These are phyloP conservation scores for Sisyra nigra DNA, from an alignment of 2,888 invertebrate genomes.

Conservation along the genomic window DNA sequence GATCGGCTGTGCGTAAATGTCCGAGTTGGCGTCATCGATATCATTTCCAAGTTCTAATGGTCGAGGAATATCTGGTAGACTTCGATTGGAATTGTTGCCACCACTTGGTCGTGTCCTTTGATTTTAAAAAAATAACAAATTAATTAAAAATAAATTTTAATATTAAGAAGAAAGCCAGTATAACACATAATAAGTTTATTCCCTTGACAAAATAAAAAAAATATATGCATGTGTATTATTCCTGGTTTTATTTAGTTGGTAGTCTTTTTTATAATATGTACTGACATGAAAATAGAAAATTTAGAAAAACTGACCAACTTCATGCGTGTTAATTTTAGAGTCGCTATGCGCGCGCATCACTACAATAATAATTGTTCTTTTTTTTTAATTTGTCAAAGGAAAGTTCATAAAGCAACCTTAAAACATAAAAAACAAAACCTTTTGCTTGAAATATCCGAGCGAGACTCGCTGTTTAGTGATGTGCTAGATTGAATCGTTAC, in stretches of 20 bases:
- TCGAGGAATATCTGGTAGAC: slow-evolving; percentile 72
- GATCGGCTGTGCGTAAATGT: slow-evolving; percentile 24
- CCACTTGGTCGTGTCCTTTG: slow-evolving; percentile 23
- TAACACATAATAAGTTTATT: not conserved
- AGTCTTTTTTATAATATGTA: no score
- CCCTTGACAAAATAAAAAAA: no score
- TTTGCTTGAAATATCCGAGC: slow-evolving; percentile 18
- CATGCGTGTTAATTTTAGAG: no score
- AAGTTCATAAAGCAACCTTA: slow-evolving; percentile 11
- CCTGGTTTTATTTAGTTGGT: no score
- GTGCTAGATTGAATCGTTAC: slow-evolving; percentile 12
- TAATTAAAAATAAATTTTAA: slow-evolving; percentile 1
- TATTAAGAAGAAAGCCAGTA: slow-evolving; percentile 6
- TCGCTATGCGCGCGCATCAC: no score
- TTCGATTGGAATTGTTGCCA: slow-evolving; percentile 47
- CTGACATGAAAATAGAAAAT: no score
- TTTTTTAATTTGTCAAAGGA: not conserved
- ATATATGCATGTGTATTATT: no score
- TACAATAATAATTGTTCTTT: not conserved
- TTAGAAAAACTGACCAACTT: no score
- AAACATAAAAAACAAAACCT: slow-evolving; percentile 27
- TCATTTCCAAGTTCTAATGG: slow-evolving; percentile 38
- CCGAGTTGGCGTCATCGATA: slow-evolving; percentile 15
- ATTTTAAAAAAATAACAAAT: not conserved
- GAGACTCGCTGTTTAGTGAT: slow-evolving; percentile 3